phyloP scores from a whole-genome alignment of 1,140 invertebrate genomes.

The Littorina saxatilis region DNA sequence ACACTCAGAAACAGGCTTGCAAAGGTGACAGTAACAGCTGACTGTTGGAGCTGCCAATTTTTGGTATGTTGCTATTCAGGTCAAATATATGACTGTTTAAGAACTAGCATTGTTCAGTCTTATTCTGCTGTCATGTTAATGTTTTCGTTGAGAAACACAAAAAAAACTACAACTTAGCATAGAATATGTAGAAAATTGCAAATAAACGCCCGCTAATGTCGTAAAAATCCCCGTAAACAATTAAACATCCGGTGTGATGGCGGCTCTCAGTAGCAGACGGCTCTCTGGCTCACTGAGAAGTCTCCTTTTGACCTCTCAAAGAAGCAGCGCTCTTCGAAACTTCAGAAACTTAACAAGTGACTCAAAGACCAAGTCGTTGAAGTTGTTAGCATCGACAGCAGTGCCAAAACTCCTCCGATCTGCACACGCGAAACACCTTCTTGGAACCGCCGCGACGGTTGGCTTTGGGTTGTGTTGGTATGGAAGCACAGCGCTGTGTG shows the following conservation, averaged over 20 bases:
- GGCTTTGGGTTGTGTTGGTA: constrained; percentile 21
- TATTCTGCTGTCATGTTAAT: no score
- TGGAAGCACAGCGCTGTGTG: constrained; percentile 16
- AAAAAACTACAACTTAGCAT: no score
- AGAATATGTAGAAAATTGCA: no score
- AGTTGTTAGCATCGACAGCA: background rate
- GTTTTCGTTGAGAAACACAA: no score
- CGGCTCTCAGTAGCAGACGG: constrained; percentile 37
- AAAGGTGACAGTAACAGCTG: no score
- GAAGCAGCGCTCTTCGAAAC: background rate
- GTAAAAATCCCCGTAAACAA: background rate
- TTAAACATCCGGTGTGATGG: constrained; percentile 41
- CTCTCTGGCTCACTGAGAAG: constrained; percentile 8
- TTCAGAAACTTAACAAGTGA: background rate
- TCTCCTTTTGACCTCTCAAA: constrained; percentile 33
- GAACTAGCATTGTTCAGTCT: no score
- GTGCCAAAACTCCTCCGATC: background rate
- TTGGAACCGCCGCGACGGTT: constrained; percentile 19
- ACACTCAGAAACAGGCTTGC: no score
- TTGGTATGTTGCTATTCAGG: no score
- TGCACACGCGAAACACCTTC: background rate
- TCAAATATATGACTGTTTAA: no score
- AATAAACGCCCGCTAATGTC: no score
- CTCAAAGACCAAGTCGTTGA: constrained; percentile 9
- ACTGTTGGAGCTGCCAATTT: no score